Percentiles rank a stretch among this genome's conserved stretches.
Conservation (phyloP, 1,140 invertebrate species). For the Platorchestia sp. region DNA sequence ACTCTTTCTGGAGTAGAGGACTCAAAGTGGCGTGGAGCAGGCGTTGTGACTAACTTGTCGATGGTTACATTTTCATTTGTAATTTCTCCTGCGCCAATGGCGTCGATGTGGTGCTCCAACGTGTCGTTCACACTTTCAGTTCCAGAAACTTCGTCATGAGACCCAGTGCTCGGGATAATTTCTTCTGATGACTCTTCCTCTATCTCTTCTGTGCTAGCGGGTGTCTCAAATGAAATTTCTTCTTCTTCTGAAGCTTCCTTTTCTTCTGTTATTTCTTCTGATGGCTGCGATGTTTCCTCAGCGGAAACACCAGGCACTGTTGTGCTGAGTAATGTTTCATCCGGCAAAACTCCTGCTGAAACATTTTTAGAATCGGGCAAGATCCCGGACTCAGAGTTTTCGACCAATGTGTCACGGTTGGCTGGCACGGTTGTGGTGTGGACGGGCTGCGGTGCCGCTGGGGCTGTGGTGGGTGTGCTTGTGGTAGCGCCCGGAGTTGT, state of each 20-base stretch:
- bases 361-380: neutral
- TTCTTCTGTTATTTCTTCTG: neutral
- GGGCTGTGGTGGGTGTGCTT: neutral
- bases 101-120: neutral
- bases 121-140: neutral
- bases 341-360: neutral
- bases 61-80: neutral
- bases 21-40: neutral
- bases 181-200: neutral
- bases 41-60: neutral
- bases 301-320: neutral
- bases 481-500: neutral
- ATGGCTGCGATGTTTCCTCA: neutral
- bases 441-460: neutral
- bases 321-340: neutral
- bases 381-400: neutral
- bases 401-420: neutral
- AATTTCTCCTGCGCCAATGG: neutral
- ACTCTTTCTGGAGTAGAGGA: too few relatives aligned
- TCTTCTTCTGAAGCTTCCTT: neutral
- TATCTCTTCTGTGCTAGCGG: neutral
- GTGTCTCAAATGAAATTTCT: neutral
- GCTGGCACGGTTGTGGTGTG: neutral
- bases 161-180: neutral
- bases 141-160: neutral